These are phyloP conservation scores for Lithophane socia DNA, from an alignment of 2,888 invertebrate genomes.

Conservation along the genomic window DNA sequence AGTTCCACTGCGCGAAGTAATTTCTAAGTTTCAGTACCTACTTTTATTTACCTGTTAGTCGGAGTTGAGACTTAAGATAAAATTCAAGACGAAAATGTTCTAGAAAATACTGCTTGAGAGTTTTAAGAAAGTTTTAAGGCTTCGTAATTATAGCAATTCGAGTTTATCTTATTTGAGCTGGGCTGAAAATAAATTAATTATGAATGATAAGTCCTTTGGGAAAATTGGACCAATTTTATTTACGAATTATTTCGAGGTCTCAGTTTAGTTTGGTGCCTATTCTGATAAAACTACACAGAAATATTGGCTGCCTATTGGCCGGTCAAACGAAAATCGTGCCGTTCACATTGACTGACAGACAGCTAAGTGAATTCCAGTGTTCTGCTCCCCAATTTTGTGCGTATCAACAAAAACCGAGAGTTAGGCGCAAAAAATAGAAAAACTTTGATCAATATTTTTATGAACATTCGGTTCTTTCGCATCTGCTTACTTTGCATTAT, in stretches of 20 bases:
- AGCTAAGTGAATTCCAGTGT: slow-evolving; percentile 50
- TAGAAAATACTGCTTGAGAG: slow-evolving; percentile 11
- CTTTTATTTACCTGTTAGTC: slow-evolving; percentile 45
- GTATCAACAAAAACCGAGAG: slow-evolving; percentile 9
- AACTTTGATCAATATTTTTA: not conserved
- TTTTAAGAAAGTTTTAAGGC: slow-evolving; percentile 27
- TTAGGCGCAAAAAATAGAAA: not conserved
- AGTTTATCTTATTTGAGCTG: slow-evolving; percentile 14
- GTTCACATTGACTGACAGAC: slow-evolving; percentile 39
- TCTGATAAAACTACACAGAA: not conserved
- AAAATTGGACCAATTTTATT: slow-evolving; percentile 16
- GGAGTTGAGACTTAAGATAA: not conserved
- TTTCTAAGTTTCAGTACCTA: slow-evolving; percentile 15
- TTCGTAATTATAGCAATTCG: slow-evolving; percentile 7
- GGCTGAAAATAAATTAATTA: slow-evolving; percentile 24
- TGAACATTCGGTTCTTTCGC: too few relatives aligned
- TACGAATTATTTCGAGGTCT: slow-evolving; percentile 7
- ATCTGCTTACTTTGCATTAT: too few relatives aligned
- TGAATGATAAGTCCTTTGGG: slow-evolving; percentile 17
- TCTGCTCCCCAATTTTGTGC: slow-evolving; percentile 16
- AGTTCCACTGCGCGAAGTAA: slow-evolving; percentile 34
- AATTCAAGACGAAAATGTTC: slow-evolving; percentile 32
- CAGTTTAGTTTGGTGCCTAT: slow-evolving; percentile 15
- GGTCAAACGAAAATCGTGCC: not conserved
- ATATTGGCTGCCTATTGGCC: slow-evolving; percentile 8